Conservation (phyloP, 2,888 invertebrate species). For the Hirtodrosophila confusa region DNA sequence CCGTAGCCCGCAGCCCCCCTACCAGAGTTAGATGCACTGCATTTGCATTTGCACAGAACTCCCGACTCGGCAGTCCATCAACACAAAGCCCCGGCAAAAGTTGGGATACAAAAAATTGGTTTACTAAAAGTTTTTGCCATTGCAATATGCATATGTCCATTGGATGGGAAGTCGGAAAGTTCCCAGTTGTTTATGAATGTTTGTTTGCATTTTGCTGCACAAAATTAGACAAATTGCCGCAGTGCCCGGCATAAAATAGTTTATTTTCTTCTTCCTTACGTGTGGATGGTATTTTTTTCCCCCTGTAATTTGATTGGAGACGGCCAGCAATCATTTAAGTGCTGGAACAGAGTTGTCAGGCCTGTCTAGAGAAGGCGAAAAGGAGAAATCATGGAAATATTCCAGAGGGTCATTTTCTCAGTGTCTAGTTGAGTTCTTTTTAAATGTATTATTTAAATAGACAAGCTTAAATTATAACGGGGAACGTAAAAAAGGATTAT, state of each 20-base stretch:
- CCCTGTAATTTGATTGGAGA: slow-evolving; percentile 32
- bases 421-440: too few species aligned
- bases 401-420: too few species aligned
- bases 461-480: too few species aligned
- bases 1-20: background rate
- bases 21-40: slow-evolving; percentile 5
- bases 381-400: too few species aligned
- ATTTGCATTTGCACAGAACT: slow-evolving; percentile 40
- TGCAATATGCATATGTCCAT: slow-evolving; percentile 60
- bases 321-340: slow-evolving; percentile 1
- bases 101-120: slow-evolving; percentile 45
- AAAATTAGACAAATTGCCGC: slow-evolving; percentile 61
- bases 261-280: slow-evolving; percentile 9
- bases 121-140: slow-evolving; percentile 57
- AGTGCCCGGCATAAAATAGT: slow-evolving; percentile 35
- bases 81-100: slow-evolving; percentile 26
- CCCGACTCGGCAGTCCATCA: slow-evolving; percentile 41
- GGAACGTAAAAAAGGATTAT: too few species aligned
- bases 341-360: background rate
- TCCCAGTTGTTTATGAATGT: slow-evolving; percentile 44
- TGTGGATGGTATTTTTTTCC: slow-evolving; percentile 19
- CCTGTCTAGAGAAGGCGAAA: background rate
- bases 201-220: slow-evolving; percentile 52
- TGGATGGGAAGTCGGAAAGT: slow-evolving; percentile 39
- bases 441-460: too few species aligned